phyloP scores from a whole-genome alignment of 2,888 invertebrate genomes.

The Odontocerum albicorne region DNA sequence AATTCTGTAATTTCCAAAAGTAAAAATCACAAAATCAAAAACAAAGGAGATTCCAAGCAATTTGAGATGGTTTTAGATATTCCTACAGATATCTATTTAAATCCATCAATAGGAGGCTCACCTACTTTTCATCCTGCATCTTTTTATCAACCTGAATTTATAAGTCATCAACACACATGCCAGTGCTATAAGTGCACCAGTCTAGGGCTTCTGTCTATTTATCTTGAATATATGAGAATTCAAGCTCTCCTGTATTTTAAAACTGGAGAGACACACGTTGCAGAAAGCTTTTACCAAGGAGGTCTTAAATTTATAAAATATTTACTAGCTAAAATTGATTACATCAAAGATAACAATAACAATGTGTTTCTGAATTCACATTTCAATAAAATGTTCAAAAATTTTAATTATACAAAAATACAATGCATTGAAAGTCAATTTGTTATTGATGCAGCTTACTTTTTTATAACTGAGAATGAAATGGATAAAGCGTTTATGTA shows the following conservation, averaged over 20 bases:
- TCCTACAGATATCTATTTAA: constrained; percentile 17
- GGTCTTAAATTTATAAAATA: constrained; percentile 26
- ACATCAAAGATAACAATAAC: constrained; percentile 10
- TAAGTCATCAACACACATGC: constrained; percentile 23
- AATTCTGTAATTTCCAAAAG: background rate
- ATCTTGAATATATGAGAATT: constrained; percentile 13
- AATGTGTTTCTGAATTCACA: constrained; percentile 7
- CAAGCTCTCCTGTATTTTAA: constrained; percentile 28
- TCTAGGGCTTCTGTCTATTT: constrained; percentile 16
- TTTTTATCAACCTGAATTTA: constrained; percentile 25
- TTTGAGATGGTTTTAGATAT: constrained; percentile 34
- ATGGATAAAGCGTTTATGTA: constrained; percentile 20
- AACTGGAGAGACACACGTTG: constrained; percentile 21
- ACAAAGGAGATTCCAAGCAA: constrained; percentile 7
- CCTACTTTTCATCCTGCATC: constrained; percentile 29
- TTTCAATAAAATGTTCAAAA: constrained; percentile 1
- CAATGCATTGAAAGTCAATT: constrained; percentile 21
- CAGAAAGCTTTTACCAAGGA: constrained; percentile 26
- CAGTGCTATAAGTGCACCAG: constrained; percentile 28
- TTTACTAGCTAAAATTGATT: constrained; percentile 16
- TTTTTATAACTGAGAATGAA: constrained; percentile 28
- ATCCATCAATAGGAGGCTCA: constrained; percentile 25
- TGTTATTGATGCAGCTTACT: constrained; percentile 19
- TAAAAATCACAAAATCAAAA: background rate
- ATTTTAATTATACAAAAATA: constrained; percentile 13